Conservation (phyloP, 2,113 vertebrate species). For the Lampris megalopsis region DNA sequence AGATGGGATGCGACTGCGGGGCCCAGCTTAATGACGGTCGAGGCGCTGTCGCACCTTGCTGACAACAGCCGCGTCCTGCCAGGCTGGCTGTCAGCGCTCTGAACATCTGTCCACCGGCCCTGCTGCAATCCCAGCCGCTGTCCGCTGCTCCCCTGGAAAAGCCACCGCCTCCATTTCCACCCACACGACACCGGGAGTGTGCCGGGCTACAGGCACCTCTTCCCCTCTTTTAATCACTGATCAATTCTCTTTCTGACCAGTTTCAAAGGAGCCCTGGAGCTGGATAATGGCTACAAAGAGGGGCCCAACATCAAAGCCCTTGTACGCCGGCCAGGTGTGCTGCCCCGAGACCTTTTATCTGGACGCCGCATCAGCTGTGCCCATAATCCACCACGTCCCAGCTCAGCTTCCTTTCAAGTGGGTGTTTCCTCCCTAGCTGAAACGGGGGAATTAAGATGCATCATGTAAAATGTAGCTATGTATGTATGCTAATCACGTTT, state of each 20-base stretch:
- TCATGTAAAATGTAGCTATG: constrained; percentile 2
- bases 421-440: constrained; percentile 3
- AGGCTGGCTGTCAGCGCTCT: constrained; percentile 61
- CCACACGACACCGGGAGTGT: constrained; percentile 30
- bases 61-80: constrained; percentile 24
- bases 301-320: constrained; percentile 74
- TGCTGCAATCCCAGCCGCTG: constrained; percentile 27
- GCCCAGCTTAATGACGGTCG: constrained; percentile 60
- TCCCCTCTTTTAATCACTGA: constrained; percentile 63
- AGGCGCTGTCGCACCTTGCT: constrained; percentile 51
- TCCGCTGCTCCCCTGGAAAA: background rate
- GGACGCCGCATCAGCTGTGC: constrained; percentile 42
- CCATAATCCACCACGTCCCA: constrained; percentile 41
- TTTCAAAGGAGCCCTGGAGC: constrained; percentile 55
- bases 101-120: constrained; percentile 40
- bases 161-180: constrained; percentile 15
- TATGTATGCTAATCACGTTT: constrained; percentile 32
- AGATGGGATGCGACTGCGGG: constrained; percentile 37
- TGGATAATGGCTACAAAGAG: constrained; percentile 72
- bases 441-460: constrained; percentile 13
- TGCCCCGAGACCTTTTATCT: constrained; percentile 61
- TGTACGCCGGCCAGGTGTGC: constrained; percentile 73
- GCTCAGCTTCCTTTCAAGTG: constrained; percentile 41
- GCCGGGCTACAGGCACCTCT: constrained; percentile 48
- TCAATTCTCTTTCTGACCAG: constrained; percentile 52